These are phyloP conservation scores for Bolinopsis microptera DNA, from an alignment of 37 sponge, comb jelly and placozoan genomes.

Conservation along the genomic window DNA sequence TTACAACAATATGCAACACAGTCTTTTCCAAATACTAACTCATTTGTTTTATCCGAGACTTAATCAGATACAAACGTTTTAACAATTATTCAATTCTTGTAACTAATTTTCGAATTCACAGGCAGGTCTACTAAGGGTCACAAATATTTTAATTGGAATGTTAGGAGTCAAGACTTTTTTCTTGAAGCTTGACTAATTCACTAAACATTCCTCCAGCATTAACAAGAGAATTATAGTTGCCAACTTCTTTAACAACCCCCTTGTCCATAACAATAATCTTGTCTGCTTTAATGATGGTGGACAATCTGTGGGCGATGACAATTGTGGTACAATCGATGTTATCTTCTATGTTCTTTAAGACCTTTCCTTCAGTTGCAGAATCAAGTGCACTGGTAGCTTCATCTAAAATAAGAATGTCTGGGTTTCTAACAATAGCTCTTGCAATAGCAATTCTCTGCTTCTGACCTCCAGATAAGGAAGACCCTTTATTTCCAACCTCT, in stretches of 20 bases:
- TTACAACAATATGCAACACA: too few species aligned
- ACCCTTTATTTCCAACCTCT: slow-evolving; percentile 42
- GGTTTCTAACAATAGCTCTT: slow-evolving; percentile 9
- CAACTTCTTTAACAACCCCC: slow-evolving; percentile 37
- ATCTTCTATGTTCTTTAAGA: background rate
- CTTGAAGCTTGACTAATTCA: slow-evolving; percentile 25
- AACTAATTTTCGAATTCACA: too few species aligned
- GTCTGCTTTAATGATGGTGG: slow-evolving; percentile 9
- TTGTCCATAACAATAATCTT: slow-evolving; percentile 57
- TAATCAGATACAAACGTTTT: too few species aligned
- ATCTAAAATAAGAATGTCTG: slow-evolving; percentile 45
- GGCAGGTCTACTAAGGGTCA: too few species aligned
- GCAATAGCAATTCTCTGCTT: slow-evolving; percentile 58
- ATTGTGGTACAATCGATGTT: slow-evolving; percentile 19
- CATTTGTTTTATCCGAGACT: too few species aligned
- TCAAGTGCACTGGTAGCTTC: slow-evolving; percentile 63
- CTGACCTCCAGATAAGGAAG: slow-evolving; percentile 41
- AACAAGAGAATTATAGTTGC: slow-evolving; percentile 12
- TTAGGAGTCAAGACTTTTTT: too few species aligned
- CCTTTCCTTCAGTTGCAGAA: slow-evolving; percentile 38
- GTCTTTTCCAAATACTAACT: too few species aligned
- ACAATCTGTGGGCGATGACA: slow-evolving; percentile 38
- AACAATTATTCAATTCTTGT: too few species aligned
- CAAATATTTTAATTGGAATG: too few species aligned
- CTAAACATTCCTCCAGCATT: slow-evolving; percentile 38